Base-by-base conservation (phyloP, 2,888 invertebrate genomes). In the Morpho deidamia region DNA sequence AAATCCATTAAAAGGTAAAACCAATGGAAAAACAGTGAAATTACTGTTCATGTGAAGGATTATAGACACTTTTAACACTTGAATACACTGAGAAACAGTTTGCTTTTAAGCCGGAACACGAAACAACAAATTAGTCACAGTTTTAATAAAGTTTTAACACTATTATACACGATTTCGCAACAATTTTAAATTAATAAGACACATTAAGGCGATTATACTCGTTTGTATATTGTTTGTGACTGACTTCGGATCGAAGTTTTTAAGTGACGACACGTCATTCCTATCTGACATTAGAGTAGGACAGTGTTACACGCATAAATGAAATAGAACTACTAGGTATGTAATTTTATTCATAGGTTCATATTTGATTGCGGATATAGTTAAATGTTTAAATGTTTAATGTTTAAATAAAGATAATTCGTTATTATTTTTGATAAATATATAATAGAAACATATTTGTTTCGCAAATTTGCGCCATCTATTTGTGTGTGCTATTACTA, bases 231-330 rank as follows among this genome's bases (percentile, higher is more conserved):
- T 67, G 66, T 81, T 76, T 75, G 86, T 80, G 70, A 88, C 87
- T 87, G 85, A 88, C 85, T 86, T 86, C 85, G 68, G 75, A 71
- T 74, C 72, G 72, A 71, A 70, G 69, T 68, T 66, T 68, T 59
- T 53, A 64, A 68, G 66, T 60, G 67, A 62, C 63, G 63, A 83
- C 83, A 86, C 83, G 86, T 85, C 85, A 86, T 74, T 53, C 38
- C 38, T 33, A 55, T 69, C 70, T 78, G 81, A 80, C 79, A 75
- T 66, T 66, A 67, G 70, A 78, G 49, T 54, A 70, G 60, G 78
- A 82, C 60, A 66, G 53, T 61, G 65, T 62, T 70, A 72, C 74
- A 65, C 23, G 56, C 40, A 23, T 54, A 65, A 77, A 51, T 46
- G 71, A 69, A 71, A 76, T 51, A 48, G 44, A 41, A 55, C 23